Percentiles rank a stretch among this genome's conserved stretches.
phyloP scores from a whole-genome alignment of 2,797 vertebrate species.

The Dicrostonyx torquatus region DNA sequence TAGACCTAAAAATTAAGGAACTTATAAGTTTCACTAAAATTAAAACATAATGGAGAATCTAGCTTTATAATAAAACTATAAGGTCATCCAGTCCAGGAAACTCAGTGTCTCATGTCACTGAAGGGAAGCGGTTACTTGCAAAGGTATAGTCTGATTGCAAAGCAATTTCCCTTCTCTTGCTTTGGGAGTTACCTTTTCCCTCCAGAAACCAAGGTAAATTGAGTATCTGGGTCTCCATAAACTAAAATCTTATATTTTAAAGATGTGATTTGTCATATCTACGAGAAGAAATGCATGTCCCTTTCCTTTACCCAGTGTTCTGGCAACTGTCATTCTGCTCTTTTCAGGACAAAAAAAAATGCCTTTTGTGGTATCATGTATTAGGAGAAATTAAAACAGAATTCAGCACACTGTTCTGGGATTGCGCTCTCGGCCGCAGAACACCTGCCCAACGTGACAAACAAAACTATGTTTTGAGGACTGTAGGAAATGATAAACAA shows the following conservation, averaged over 20 bases:
- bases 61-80: background rate
- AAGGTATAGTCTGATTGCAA: background rate
- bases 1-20: background rate
- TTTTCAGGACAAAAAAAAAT: background rate
- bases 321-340: background rate
- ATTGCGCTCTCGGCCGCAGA: background rate
- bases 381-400: constrained; percentile 20
- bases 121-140: background rate
- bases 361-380: background rate
- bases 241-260: constrained; percentile 37
- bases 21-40: constrained; percentile 29
- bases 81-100: background rate
- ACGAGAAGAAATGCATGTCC: background rate
- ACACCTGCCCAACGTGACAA: background rate
- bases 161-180: background rate
- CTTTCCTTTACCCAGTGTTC: background rate
- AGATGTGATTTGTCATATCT: background rate
- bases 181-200: background rate
- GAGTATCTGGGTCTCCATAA: background rate
- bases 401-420: background rate
- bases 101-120: background rate
- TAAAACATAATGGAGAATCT: constrained; percentile 14
- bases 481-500: constrained; percentile 52
- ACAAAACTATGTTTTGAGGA: constrained; percentile 57
- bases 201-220: background rate